Percentiles rank a stretch among this genome's conserved stretches.
These are phyloP conservation scores for Amphipyra berbera DNA, from an alignment of 2,888 invertebrate genomes.

Conservation along the genomic window DNA sequence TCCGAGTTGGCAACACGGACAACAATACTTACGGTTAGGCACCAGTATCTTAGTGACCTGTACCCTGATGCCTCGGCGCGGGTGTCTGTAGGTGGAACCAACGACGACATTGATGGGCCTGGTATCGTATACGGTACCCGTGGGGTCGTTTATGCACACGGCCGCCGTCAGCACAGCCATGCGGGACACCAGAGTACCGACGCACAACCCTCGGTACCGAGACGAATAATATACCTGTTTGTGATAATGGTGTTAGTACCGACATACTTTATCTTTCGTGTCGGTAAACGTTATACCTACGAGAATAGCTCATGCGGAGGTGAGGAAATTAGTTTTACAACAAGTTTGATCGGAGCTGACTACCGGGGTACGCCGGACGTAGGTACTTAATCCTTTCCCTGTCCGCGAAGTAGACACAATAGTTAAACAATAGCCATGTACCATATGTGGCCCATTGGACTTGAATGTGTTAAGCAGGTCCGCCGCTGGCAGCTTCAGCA, in stretches of 20 bases:
- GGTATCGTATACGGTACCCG: constrained; percentile 55
- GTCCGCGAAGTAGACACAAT: too few species aligned
- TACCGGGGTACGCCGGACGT: too few species aligned
- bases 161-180: constrained; percentile 78
- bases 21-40: constrained; percentile 74
- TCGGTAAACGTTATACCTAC: too few species aligned
- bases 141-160: constrained; percentile 76
- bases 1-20: too few species aligned
- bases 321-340: too few species aligned
- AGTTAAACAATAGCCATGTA: too few species aligned
- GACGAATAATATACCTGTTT: constrained; percentile 77
- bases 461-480: too few species aligned
- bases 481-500: too few species aligned
- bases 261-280: background rate
- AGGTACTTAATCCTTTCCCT: too few species aligned
- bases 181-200: constrained; percentile 75
- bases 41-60: constrained; percentile 78
- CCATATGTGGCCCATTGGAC: too few species aligned
- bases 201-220: constrained; percentile 78
- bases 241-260: background rate
- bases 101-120: constrained; percentile 77
- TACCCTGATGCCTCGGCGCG: constrained; percentile 79
- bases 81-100: constrained; percentile 77
- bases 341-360: too few species aligned
- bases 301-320: too few species aligned